Base-by-base conservation (phyloP, 1,140 invertebrate genomes). In the Holcopasites calliopsidis region DNA sequence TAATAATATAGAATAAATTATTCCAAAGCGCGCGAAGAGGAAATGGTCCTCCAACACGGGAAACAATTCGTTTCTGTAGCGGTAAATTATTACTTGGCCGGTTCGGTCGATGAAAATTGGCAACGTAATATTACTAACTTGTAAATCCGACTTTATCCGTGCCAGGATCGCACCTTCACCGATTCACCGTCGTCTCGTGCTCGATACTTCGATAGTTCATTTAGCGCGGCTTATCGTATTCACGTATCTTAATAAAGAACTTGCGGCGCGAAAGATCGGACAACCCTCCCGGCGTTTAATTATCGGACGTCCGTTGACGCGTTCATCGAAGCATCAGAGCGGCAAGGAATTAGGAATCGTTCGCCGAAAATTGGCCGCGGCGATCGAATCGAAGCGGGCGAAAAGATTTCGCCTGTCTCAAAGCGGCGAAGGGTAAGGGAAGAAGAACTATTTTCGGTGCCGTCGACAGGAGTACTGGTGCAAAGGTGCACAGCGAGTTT, bases 401-500 rank as follows among this genome's bases (percentile, higher is more conserved):
- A 68, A 75, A 68, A 60, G 7, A 61, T 75, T 75, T 66, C 26
- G 38, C 28, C n/a, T 33, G 31, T 60, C 54, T 40, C 35, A 11
- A 10, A 3, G 21, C 10, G 47, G 58, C n/a, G 42, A 33, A 23
- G 26, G 62, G 54, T 13, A 64, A 42, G 50, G 64, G 33, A 44
- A 60, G 40, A 74, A 73, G 42, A 13, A 77, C 61, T 83, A 79
- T 84, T 84, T 83, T 79, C 33, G 76, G 79, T 82, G 66, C 71
- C n/a, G 75, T 75, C 76, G 76, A 66, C 52, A 82, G 71, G 76
- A 78, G 64, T 64, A 75, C 44, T 69, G 79, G 76, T 71, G 82
- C 61, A 82, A 83, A 83, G 81, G 81, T 83, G 76, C 76, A 78
- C 40, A n/a, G 44, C 57, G 62, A 68, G 73, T 68, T 66, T 82